phyloP scores from a whole-genome alignment of 1,140 invertebrate genomes.

The Cydia strobilella region DNA sequence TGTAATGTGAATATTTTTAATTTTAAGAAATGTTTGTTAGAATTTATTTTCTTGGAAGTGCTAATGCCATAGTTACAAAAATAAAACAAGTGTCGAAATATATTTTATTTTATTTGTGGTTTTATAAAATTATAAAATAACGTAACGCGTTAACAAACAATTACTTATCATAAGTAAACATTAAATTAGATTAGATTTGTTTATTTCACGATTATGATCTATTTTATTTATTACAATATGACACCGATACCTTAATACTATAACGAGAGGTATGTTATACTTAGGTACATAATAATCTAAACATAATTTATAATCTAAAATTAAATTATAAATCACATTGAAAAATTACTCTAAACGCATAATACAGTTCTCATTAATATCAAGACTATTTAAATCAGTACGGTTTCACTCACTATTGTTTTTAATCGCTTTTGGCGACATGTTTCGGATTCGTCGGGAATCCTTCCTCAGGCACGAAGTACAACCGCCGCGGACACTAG shows the following conservation, averaged over 20 bases:
- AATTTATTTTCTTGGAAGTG: neutral
- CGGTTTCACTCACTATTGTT: too few relatives aligned
- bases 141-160: neutral
- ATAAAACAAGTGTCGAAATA: neutral
- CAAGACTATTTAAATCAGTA: too few relatives aligned
- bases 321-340: slow-evolving; percentile 20
- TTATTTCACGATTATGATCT: too few relatives aligned
- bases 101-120: neutral
- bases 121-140: slow-evolving; percentile 7
- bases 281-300: neutral
- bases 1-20: too few relatives aligned
- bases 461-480: too few relatives aligned
- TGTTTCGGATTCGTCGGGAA: too few relatives aligned
- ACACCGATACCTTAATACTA: neutral
- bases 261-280: neutral
- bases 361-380: neutral
- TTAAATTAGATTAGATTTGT: too few relatives aligned
- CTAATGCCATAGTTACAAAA: neutral
- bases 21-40: neutral
- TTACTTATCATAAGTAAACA: neutral
- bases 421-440: too few relatives aligned
- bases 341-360: neutral
- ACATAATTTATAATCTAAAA: slow-evolving; percentile 11
- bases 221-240: slow-evolving; percentile 1
- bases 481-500: too few relatives aligned